phyloP scores from a whole-genome alignment of 2,888 invertebrate species.

The Chrysotoxum bicinctum region DNA sequence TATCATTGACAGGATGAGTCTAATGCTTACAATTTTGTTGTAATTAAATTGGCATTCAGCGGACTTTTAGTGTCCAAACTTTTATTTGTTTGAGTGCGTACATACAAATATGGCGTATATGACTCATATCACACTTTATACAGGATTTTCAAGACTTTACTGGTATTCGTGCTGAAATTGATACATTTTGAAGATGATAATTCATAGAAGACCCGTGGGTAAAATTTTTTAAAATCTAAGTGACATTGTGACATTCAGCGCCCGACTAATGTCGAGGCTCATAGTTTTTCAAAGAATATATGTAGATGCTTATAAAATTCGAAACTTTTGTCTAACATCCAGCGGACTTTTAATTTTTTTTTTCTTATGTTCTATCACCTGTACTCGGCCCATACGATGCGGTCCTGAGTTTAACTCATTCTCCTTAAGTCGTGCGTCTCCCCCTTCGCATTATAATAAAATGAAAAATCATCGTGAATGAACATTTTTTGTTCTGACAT shows the following conservation, averaged over 20 bases:
- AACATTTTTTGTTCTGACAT: constrained; percentile 48
- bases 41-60: not conserved
- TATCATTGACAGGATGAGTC: not conserved
- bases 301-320: not conserved
- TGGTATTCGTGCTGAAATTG: not conserved
- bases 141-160: not conserved
- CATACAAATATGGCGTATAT: too few relatives aligned
- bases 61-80: not conserved
- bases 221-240: too few relatives aligned
- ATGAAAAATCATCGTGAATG: constrained; percentile 48
- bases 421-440: not conserved
- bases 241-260: not conserved
- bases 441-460: not conserved
- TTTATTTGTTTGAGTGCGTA: too few relatives aligned
- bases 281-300: too few relatives aligned
- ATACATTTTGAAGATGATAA: not conserved
- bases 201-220: not conserved
- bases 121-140: too few relatives aligned
- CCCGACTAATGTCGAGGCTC: too few relatives aligned
- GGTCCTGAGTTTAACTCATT: not conserved
- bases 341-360: not conserved
- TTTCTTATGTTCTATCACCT: not conserved
- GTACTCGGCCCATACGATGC: not conserved
- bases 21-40: not conserved
- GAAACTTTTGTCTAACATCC: not conserved